Percentiles rank a stretch among this genome's conserved stretches.
Evolutionary conservation across 2,797 vertebrate genomes (phyloP).

Genomic region (Rhynchonycteris naso): DNA sequence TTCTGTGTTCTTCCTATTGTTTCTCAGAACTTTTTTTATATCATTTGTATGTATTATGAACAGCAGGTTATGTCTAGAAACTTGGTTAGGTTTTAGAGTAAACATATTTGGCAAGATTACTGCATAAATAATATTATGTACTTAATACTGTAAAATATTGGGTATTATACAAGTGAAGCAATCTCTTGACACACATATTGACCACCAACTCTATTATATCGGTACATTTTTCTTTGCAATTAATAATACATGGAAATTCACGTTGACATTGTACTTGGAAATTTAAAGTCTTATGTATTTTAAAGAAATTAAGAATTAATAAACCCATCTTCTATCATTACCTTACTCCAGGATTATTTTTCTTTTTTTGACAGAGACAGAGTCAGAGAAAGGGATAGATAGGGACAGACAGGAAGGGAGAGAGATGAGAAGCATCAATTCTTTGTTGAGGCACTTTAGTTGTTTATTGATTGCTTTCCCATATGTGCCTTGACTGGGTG

Average conservation of each 20-base stretch:
- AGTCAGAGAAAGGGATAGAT: no score
- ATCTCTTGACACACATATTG: background rate
- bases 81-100: background rate
- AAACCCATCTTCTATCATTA: background rate
- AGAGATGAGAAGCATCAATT: no score
- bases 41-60: background rate
- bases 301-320: background rate
- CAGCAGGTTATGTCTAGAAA: background rate
- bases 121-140: background rate
- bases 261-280: background rate
- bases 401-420: no score
- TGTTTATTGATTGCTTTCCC: no score
- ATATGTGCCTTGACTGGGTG: no score
- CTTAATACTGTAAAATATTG: background rate
- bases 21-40: background rate
- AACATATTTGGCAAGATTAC: background rate
- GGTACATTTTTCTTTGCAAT: background rate
- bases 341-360: background rate
- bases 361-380: no score
- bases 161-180: background rate
- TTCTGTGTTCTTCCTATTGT: background rate
- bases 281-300: background rate
- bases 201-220: background rate
- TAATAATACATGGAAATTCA: background rate
- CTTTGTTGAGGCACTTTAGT: no score